Base-by-base conservation (phyloP, 2,888 invertebrate species). In the Gandaritis pyraliata region DNA sequence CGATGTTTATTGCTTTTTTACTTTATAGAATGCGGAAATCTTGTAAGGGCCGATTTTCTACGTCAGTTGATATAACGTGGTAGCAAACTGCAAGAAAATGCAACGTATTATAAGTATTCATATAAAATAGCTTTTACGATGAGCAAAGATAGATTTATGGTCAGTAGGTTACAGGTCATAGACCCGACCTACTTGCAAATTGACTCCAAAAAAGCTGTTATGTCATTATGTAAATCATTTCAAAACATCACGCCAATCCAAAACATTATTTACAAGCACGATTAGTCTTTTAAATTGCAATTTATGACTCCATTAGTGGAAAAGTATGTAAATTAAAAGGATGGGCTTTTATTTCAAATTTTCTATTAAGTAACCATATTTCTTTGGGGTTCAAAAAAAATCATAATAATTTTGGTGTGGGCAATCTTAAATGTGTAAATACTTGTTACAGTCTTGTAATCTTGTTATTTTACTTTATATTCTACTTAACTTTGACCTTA, bases 141-240 rank as follows among this genome's bases (percentile, higher is more conserved):
- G 54, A 41, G 16, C 41, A 51, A 16, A 43, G 43, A 39, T 8
- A 57, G 33, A 18, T 51, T 23, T 48, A 39, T 46, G 46, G 54
- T 50, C 48, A 49, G 52, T 52, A 13, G 61, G 52, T 29, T 45
- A 63, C 23, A 54, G 63, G 58, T 63, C 59, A 18, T 30, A 18
- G 55, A 59, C 59, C 58, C 52, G 63, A 52, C 63, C 55, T 18
- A 58, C 55, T 59, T 63, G 4, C 50, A 51, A 55, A 55, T 55
- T 47, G 51, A 48, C 48, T 47, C 39, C 60, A 59, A 55, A 59
- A 64, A 33, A 43, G 36, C 39, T 33, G 54, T 70, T 71, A 69
- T 65, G 61, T 69, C 61, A 71, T 66, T 68, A 71, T 69, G 67
- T 39, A 64, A 66, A 69, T 68, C 41, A 64, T 69, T 67, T 59